Evolutionary conservation across 2,888 invertebrate genomes (phyloP), one percentile per base, ranked within the genome.

Genomic region (Smittia aterrima): DNA sequence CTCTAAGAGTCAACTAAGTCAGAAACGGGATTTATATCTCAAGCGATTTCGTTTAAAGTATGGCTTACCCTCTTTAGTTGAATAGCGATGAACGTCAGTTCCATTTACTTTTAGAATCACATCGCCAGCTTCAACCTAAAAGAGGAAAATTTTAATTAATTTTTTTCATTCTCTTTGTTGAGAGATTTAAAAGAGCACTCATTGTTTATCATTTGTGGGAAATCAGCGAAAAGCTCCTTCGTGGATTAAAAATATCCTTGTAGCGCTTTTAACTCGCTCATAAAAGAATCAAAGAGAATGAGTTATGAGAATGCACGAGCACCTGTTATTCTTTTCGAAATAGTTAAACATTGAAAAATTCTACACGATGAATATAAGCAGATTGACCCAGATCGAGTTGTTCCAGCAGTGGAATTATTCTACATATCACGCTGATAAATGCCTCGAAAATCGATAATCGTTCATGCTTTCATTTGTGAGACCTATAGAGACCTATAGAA

Each of bases 101-200:
- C 93, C 93, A 86, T 95, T 95, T 82, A 95, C 92, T 88, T 93
- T 93, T 84, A 95, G 88, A 85, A 95, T 92, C 81, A 95, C 92
- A 86, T 95, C 95, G 79, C 95, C 95, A 80, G 95, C 93, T 87
- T 95, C 93, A 81, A 95, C 91, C 95, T 95, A 88, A 16, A 74
- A 76, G 18, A 22, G 47, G 13, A 47, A n/a, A 47, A 13, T 47
- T 16, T 13, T 16, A 2, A 47, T 47, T 16, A 47, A 47, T 16
- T 16, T 16, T 16, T 16, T 18, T n/a, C 6, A 38, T 47, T 47
- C n/a, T 11, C 32, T 32, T 32, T 32, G 32, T 32, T 32, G 9
- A 32, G 32, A 3, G 9, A 32, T 9, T 32, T n/a, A n/a, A n/a
- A n/a, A 32, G 32, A 32, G 32, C 32, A 6, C 9, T 32, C 32